Evolutionary conservation across 2,797 vertebrate genomes (phyloP).

Genomic region (Acanthurus leucopareius): DNA sequence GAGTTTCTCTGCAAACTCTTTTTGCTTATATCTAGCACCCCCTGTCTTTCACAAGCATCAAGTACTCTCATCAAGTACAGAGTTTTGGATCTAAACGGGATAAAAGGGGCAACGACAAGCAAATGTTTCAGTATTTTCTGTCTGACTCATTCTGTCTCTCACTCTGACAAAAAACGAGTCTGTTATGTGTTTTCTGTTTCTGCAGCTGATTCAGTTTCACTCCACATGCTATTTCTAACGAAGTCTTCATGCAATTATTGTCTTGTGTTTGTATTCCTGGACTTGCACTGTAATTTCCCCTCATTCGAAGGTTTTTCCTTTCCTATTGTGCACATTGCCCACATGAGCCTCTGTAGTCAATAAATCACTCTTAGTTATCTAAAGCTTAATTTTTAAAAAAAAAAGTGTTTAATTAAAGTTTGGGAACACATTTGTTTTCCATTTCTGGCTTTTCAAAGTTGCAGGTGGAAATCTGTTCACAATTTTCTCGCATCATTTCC

Average conservation of each 20-base stretch:
- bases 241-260: background rate
- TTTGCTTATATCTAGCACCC: constrained; percentile 37
- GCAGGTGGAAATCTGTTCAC: background rate
- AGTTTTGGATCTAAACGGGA: background rate
- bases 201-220: too few relatives aligned
- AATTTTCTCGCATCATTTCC: background rate
- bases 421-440: background rate
- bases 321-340: too few relatives aligned
- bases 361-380: background rate
- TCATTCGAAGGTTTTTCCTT: background rate
- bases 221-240: too few relatives aligned
- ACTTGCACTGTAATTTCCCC: background rate
- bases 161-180: too few relatives aligned
- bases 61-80: too few relatives aligned
- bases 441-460: background rate
- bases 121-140: background rate
- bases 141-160: background rate
- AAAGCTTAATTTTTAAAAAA: background rate
- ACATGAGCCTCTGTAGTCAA: background rate
- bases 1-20: background rate
- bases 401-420: background rate
- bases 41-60: constrained; percentile 9
- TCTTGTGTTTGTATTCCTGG: background rate
- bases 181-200: background rate
- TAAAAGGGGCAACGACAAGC: background rate